Conservation (phyloP, 2,797 vertebrate species). For the Brachymystax lenok region DNA sequence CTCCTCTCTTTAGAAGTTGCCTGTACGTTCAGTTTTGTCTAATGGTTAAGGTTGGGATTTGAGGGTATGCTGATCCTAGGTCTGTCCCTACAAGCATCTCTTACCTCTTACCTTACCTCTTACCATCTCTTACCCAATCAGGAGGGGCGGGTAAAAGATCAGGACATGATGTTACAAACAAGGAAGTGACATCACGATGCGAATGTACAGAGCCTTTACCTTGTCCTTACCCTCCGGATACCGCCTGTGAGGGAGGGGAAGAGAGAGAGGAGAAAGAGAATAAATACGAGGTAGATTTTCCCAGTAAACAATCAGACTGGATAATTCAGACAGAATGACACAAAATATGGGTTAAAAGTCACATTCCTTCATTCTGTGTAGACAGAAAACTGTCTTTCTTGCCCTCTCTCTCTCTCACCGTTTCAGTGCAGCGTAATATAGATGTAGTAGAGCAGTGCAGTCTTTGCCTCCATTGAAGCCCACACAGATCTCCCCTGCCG, state of each 20-base stretch:
- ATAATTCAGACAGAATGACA: no score
- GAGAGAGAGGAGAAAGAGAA: not conserved
- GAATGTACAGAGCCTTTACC: conserved; percentile 89
- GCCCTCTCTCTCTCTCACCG: conserved; percentile 70
- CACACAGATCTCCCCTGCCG: conserved; percentile 81
- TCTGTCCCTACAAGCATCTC: not conserved
- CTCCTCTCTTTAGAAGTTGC: not conserved
- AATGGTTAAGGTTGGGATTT: not conserved
- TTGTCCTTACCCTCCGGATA: conserved; percentile 76
- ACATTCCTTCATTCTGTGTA: no score
- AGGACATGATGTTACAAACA: not conserved
- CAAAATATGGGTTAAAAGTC: no score
- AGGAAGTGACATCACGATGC: conserved; percentile 44
- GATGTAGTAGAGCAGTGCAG: conserved; percentile 93
- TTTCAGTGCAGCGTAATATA: conserved; percentile 85
- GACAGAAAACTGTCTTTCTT: conserved; percentile 15
- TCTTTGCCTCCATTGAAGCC: conserved; percentile 98
- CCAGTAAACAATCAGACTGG: not conserved
- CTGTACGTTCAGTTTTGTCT: not conserved
- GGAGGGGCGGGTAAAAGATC: conserved; percentile 1
- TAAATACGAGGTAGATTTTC: not conserved
- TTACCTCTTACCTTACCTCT: no score
- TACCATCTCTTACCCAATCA: no score
- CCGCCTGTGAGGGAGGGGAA: conserved; percentile 67
- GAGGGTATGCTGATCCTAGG: conserved; percentile 2